These are phyloP conservation scores for Vidua macroura DNA, from an alignment of 2,113 vertebrate species.

Conservation along the genomic window DNA sequence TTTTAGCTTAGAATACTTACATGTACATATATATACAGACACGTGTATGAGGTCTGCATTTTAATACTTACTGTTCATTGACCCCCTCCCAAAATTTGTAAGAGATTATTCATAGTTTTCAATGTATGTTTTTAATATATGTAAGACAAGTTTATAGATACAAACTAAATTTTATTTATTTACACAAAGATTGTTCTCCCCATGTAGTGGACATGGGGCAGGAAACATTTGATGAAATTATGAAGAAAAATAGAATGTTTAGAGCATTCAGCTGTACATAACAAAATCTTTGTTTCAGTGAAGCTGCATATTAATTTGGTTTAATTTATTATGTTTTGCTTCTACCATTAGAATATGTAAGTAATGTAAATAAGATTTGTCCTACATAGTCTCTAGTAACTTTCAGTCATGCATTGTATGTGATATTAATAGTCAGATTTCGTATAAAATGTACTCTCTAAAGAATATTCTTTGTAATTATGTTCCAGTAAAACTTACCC, in stretches of 20 bases:
- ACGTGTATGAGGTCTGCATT: not conserved
- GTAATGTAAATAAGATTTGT: not conserved
- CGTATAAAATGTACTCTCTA: not conserved
- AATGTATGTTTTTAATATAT: not conserved
- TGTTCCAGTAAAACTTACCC: not conserved
- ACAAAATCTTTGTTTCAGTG: not conserved
- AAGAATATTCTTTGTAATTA: not conserved
- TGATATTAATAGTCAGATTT: not conserved
- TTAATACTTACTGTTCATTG: not conserved
- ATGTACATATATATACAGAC: not conserved
- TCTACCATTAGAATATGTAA: not conserved
- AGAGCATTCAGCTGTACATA: not conserved
- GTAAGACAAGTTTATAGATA: not conserved
- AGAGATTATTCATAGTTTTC: not conserved
- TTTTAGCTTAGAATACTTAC: not conserved
- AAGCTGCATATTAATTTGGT: not conserved
- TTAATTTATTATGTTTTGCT: not conserved
- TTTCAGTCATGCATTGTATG: not conserved
- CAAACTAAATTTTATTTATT: not conserved
- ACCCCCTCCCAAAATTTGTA: not conserved
- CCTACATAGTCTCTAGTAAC: not conserved
- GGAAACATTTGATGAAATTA: not conserved
- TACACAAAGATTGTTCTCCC: not conserved
- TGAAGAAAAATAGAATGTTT: not conserved
- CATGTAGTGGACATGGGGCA: rapidly evolving